Conservation (phyloP, 35 echinoderm and acorn worm species). For the Heliocidaris tuberculata region DNA sequence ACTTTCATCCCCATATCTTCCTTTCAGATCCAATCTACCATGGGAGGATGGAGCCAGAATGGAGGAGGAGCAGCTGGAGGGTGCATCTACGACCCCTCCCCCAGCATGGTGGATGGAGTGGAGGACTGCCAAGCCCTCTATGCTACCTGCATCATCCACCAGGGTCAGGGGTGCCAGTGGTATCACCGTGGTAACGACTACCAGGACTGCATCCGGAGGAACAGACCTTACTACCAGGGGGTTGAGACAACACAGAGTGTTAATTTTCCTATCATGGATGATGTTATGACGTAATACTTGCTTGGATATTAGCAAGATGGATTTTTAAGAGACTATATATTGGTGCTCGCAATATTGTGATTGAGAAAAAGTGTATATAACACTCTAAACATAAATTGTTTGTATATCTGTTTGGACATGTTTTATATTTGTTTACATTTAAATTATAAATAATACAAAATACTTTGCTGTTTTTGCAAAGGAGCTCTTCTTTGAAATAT, state of each 20-base stretch:
- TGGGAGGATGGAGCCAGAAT: neutral
- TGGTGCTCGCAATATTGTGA: neutral
- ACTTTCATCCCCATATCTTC: neutral
- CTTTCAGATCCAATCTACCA: neutral
- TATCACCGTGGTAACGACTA: constrained; percentile 34
- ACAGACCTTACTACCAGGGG: constrained; percentile 40
- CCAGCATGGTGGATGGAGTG: neutral
- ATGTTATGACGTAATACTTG: neutral
- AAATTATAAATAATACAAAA: neutral
- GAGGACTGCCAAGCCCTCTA: constrained; percentile 50
- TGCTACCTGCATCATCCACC: constrained; percentile 36
- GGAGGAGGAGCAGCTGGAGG: neutral
- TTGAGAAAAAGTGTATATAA: neutral
- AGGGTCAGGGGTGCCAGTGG: constrained; percentile 27
- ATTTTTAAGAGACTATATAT: too few species aligned
- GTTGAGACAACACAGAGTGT: constrained; percentile 29
- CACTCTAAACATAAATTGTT: neutral
- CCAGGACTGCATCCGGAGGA: constrained; percentile 42
- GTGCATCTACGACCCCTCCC: constrained; percentile 46
- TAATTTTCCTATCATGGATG: neutral
- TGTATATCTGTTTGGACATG: neutral
- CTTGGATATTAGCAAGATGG: neutral
- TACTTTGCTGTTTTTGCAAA: neutral
- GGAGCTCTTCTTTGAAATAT: neutral
- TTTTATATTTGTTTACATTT: neutral